Conservation (phyloP, 2,888 invertebrate species). For the Acronicta leporina region DNA sequence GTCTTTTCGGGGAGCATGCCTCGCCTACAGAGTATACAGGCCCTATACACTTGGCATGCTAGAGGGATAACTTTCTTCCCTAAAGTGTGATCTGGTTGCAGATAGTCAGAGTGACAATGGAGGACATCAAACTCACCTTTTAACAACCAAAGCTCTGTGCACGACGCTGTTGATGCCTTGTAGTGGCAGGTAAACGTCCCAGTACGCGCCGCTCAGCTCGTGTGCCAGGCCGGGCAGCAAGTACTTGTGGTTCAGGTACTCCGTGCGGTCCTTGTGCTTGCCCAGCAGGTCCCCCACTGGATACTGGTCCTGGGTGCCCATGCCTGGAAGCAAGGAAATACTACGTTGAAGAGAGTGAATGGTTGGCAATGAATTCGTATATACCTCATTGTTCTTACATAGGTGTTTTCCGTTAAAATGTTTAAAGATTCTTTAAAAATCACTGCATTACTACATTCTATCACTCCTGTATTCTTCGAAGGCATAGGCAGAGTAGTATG, state of each 20-base stretch:
- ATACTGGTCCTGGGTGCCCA: conserved; percentile 96
- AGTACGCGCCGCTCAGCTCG: conserved; percentile 93
- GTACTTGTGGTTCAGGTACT: conserved; percentile 91
- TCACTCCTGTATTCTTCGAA: too few relatives aligned
- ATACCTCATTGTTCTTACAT: background rate
- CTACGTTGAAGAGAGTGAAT: background rate
- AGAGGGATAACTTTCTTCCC: too few relatives aligned
- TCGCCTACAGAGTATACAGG: too few relatives aligned
- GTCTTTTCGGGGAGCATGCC: too few relatives aligned
- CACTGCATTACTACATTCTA: too few relatives aligned
- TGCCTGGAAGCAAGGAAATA: conserved; percentile 80
- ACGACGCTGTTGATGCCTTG: conserved; percentile 94
- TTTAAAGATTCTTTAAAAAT: too few relatives aligned
- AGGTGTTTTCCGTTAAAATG: too few relatives aligned
- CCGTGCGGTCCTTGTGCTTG: conserved; percentile 93
- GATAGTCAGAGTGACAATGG: too few relatives aligned
- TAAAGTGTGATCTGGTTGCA: too few relatives aligned
- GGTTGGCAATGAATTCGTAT: background rate
- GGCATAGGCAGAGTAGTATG: too few relatives aligned
- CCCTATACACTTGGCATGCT: too few relatives aligned
- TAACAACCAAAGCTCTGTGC: conserved; percentile 94
- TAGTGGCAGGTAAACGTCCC: conserved; percentile 96
- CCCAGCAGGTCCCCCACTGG: conserved; percentile 96
- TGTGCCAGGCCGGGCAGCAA: conserved; percentile 91
- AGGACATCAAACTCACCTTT: conserved; percentile 84